Percentiles rank a stretch among this genome's conserved stretches.
Conservation (phyloP, 2,113 vertebrate species). For the Phainopepla nitens region DNA sequence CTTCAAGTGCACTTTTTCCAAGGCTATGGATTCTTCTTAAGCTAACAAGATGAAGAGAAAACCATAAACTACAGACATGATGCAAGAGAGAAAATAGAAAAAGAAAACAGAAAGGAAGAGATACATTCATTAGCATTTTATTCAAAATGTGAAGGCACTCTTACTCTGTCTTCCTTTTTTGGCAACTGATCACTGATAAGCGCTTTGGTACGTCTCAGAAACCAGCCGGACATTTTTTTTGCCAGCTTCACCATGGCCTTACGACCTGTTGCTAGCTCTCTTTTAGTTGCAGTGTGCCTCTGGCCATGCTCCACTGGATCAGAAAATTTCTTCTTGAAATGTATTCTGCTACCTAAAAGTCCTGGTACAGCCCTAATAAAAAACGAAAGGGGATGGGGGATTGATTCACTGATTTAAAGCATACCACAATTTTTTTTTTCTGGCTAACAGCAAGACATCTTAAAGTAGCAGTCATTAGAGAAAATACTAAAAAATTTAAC, state of each 20-base stretch:
- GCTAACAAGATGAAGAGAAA: not conserved
- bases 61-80: not conserved
- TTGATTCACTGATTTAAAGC: not conserved
- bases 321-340: conserved; percentile 87
- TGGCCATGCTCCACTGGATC: conserved; percentile 91
- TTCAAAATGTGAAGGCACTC: not conserved
- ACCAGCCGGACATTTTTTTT: conserved; percentile 79
- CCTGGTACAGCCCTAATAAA: conserved; percentile 86
- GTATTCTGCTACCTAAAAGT: conserved; percentile 79
- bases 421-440: not conserved
- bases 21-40: not conserved
- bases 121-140: not conserved
- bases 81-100: not conserved
- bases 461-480: not conserved
- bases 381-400: not conserved
- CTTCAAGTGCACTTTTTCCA: not conserved
- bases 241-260: conserved; percentile 81
- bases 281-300: conserved; percentile 89
- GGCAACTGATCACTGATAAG: conserved; percentile 89
- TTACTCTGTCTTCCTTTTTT: conserved; percentile 91
- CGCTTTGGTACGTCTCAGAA: conserved; percentile 89
- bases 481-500: not conserved
- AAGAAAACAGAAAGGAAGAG: not conserved
- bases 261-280: conserved; percentile 86
- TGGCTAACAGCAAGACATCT: not conserved